These are phyloP conservation scores for Thamnophis elegans DNA, from an alignment of 2,797 vertebrate genomes.

Conservation along the genomic window DNA sequence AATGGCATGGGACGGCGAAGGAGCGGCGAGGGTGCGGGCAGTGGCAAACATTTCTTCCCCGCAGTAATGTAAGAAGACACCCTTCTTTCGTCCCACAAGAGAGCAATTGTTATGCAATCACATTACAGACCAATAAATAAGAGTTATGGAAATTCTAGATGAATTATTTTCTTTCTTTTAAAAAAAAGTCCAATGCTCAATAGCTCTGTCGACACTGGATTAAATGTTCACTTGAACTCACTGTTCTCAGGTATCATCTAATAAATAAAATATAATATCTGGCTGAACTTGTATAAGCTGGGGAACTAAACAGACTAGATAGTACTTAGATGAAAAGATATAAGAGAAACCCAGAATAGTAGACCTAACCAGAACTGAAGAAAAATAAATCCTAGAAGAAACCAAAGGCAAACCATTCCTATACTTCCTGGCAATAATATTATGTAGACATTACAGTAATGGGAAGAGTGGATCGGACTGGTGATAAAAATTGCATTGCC, in stretches of 20 bases:
- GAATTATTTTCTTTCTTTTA: neutral
- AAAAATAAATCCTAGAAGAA: neutral
- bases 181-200: neutral
- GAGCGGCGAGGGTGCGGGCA: no score
- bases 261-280: neutral
- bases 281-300: neutral
- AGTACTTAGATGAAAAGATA: neutral
- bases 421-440: neutral
- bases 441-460: neutral
- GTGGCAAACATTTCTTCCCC: no score
- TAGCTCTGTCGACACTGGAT: neutral
- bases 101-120: neutral
- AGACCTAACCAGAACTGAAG: neutral
- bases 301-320: neutral
- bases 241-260: neutral
- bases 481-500: neutral
- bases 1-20: no score
- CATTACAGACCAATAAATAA: neutral
- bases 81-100: no score
- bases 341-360: neutral
- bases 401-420: neutral
- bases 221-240: neutral
- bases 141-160: neutral
- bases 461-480: neutral
- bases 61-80: no score